Conservation (phyloP, 2,888 invertebrate genomes). For the Galerucella pusilla region DNA sequence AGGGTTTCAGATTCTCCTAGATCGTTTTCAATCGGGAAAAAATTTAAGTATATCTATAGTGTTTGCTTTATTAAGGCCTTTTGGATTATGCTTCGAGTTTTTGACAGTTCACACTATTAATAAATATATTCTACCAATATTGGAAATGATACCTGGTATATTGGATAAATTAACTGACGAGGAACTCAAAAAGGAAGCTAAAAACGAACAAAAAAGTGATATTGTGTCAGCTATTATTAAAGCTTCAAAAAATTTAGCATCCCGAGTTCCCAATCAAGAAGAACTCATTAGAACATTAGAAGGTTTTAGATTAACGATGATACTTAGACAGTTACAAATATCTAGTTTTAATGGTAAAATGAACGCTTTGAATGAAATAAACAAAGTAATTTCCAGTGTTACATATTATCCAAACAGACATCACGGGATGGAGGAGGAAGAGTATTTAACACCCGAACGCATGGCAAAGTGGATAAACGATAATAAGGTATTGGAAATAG, state of each 20-base stretch:
- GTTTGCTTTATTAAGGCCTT: constrained; percentile 86
- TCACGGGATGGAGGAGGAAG: constrained; percentile 80
- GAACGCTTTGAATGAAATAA: constrained; percentile 98
- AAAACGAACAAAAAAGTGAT: constrained; percentile 96
- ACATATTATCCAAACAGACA: constrained; percentile 87
- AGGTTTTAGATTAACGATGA: constrained; percentile 96
- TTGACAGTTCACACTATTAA: constrained; percentile 90
- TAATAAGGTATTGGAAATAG: constrained; percentile 94
- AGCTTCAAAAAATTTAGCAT: constrained; percentile 89
- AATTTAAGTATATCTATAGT: constrained; percentile 81
- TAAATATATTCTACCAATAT: constrained; percentile 91
- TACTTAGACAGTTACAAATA: constrained; percentile 88
- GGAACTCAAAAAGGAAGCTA: constrained; percentile 94
- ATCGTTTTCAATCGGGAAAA: constrained; percentile 82
- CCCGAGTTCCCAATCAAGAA: constrained; percentile 86
- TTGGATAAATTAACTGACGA: constrained; percentile 94
- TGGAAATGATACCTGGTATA: constrained; percentile 90
- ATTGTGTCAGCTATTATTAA: constrained; percentile 94
- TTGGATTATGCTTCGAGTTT: constrained; percentile 92
- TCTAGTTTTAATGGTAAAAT: constrained; percentile 99
- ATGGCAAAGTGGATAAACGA: constrained; percentile 98
- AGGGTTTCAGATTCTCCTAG: constrained; percentile 88
- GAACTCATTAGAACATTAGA: constrained; percentile 82
- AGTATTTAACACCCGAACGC: constrained; percentile 92
- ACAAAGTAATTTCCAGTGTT: constrained; percentile 93